Evolutionary conservation across 1,140 invertebrate genomes (phyloP).

Genomic region (Nixonia krombeini): DNA sequence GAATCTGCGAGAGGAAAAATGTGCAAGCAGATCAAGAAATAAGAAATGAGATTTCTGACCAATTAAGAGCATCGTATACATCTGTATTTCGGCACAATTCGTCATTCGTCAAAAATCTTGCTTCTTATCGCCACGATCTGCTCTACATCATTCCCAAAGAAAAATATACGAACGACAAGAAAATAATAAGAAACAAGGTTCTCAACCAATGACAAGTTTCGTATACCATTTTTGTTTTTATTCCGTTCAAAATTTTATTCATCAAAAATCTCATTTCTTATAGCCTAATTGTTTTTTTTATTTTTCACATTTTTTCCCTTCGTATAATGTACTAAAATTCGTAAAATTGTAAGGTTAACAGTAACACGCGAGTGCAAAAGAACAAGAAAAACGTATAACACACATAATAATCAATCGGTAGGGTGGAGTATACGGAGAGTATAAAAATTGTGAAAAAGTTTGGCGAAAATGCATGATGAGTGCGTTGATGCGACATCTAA

Average conservation of each 20-base stretch:
- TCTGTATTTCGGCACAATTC: too few species aligned
- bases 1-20: not conserved
- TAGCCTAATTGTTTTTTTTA: constrained; percentile 41
- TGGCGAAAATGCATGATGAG: constrained; percentile 19
- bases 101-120: constrained; percentile 47
- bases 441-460: constrained; percentile 31
- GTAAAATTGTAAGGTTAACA: constrained; percentile 46
- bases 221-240: constrained; percentile 14
- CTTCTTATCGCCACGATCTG: too few species aligned
- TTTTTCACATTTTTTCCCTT: too few species aligned
- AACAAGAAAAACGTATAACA: constrained; percentile 41
- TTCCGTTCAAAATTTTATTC: constrained; percentile 47
- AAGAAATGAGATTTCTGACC: constrained; percentile 45
- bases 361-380: constrained; percentile 43
- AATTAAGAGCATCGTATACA: not conserved
- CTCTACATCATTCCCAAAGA: too few species aligned
- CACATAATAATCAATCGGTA: constrained; percentile 40
- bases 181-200: not conserved
- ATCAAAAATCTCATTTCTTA: constrained; percentile 50
- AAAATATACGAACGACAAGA: constrained; percentile 8
- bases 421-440: constrained; percentile 20
- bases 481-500: too few species aligned
- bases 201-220: not conserved
- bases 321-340: constrained; percentile 44
- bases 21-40: constrained; percentile 19